Base-by-base conservation (phyloP, 1,140 invertebrate species). In the Helicoverpa zea region DNA sequence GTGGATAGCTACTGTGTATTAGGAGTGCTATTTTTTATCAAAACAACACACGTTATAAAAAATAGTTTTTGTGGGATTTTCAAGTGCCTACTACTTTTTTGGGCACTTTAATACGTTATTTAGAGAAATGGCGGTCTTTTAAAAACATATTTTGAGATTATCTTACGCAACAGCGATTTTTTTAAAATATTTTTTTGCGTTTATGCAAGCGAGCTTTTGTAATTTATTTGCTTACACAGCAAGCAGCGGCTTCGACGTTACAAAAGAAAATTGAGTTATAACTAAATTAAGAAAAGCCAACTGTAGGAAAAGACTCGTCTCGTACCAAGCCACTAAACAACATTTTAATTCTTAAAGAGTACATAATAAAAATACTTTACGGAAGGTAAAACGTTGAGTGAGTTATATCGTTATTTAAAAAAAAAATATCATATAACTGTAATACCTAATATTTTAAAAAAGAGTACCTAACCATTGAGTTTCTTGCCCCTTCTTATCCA, bases 231-330 rank as follows among this genome's bases (percentile, higher is more conserved):
- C 18, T 49, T 10, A 12, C 1, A 30, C 35, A 47, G 35, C 2
- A 16, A 66, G 16, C 49, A 12, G 51, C 10, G 52, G 70, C 30
- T 58, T 73, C 58, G 58, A 58, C 58, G 58, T 58, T 30, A 43
- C 14, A 35, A 73, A 73, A 73, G 52, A 73, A 58, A 58, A 58
- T 35, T 73, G 54, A 56, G 70, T 73, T 73, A 43, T 58, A 58
- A 43, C 29, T 73, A 72, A 72, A 72, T 72, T 7, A 56, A 73
- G 70, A 43, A 52, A 73, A 73, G 13, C 52, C 14, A 2, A 58
- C 9, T 58, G 29, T 18, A 43, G 5, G 35, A 56, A 73, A 73
- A 73, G n/a, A 10, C 70, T 58, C 70, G 43, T 58, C 70, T 58
- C 30, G 29, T 23, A 30, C 29, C 47, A 29, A 54, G 12, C 18